Base-by-base conservation (phyloP, 2,797 vertebrate genomes). In the Chiroxiphia lanceolata region DNA sequence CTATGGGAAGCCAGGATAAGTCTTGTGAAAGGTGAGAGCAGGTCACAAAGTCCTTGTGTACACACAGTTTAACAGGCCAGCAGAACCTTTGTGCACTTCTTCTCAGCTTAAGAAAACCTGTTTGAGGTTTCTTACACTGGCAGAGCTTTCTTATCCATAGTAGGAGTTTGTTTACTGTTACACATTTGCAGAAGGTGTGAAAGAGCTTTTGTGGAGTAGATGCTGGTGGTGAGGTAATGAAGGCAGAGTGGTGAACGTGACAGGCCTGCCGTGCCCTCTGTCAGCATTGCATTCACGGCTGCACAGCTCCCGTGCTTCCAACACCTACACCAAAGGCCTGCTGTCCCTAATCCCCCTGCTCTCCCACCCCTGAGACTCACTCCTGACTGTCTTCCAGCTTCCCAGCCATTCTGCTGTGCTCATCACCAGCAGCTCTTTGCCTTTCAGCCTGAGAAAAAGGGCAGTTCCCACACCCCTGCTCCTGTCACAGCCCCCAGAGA, bases 151-250 rank as follows among this genome's bases (percentile, higher is more conserved):
- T 87, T 74, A 68, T 15, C 25, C 47, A 0, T 11, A 71, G 95
- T 97, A 65, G 96, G 96, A 91, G 94, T 93, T 92, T 97, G 89
- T 96, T 97, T 96, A 81, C 82, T 65, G 71, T 96, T 89, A 61
- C 96, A 96, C 91, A 88, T 95, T 97, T 65, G 57, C 54, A 72
- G 91, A 89, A 95, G 84, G 94, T 96, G 95, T 81, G 95, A 96
- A 96, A 89, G 79, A 97, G 85, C 90, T 95, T 96, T 94, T 95
- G 85, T 96, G 81, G 90, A 83, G 91, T 87, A 36, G 80, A 77
- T 78, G 34, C 69, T 94, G 42, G 27, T 31, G 48, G 89, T 38
- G 91, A 89, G 84, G 60, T 87, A 92, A 95, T 63, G 95, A 67
- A 95, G 69, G 79, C 87, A 65, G 72, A 84, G 57, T 93, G 92